Evolutionary conservation across 2,113 vertebrate genomes (phyloP).

Genomic region (Hippolais icterina): DNA sequence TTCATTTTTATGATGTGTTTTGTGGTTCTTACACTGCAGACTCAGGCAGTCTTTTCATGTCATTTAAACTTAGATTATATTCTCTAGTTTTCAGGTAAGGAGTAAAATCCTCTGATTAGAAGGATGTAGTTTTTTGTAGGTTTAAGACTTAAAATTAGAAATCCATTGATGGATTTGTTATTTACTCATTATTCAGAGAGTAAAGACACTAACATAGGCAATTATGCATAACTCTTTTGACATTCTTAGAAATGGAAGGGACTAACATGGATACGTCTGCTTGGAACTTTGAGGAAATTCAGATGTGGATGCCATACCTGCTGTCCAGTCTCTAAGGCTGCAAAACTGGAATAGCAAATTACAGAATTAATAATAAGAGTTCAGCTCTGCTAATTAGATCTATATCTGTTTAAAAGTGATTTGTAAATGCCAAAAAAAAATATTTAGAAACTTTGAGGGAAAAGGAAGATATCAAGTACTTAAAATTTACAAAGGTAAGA

Average conservation of each 20-base stretch:
- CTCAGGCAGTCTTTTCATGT: not conserved
- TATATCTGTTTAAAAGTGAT: slow-evolving; percentile 25
- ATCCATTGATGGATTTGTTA: not conserved
- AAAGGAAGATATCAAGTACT: not conserved
- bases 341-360: slow-evolving; percentile 8
- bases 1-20: not conserved
- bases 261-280: not conserved
- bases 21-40: not conserved
- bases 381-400: not conserved
- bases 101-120: not conserved
- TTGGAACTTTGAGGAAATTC: slow-evolving; percentile 9
- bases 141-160: slow-evolving; percentile 1
- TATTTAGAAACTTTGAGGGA: not conserved
- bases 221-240: not conserved
- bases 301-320: not conserved
- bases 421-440: not conserved
- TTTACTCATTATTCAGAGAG: not conserved
- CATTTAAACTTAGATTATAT: not conserved
- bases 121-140: not conserved
- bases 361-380: not conserved
- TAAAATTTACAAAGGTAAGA: not conserved
- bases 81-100: not conserved
- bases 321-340: not conserved
- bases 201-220: not conserved
- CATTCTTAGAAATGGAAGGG: not conserved